Evolutionary conservation across 2,888 invertebrate genomes (phyloP), one percentile per base, ranked within the genome.

Genomic region (Acanthosepion pharaonis): DNA sequence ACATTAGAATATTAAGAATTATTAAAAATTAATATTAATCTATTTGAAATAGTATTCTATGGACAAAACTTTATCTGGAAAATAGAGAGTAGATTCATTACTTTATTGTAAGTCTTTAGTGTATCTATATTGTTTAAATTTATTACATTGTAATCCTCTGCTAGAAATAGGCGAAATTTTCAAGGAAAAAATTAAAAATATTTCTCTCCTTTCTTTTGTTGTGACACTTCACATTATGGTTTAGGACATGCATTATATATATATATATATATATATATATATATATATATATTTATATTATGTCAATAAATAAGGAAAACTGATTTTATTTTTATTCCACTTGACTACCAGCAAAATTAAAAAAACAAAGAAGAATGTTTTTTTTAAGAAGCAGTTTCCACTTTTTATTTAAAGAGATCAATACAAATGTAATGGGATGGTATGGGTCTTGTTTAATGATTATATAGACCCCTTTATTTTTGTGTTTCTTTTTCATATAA

Each of bases 321-420:
- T 78, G 28, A 64, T 64, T 78, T n/a, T 28, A n/a, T 78, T 28
- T 78, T 78, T 78, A 78, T 78, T 28, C 78, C 78, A 78, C 11
- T 78, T 78, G 28, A 78, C 78, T 78, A 78, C 28, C 78, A 78
- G 78, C 78, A 78, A 78, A 78, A 78, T 78, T 78, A 78, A 78
- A 78, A 78, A 78, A 78, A 78, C 78, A 78, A 78, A 78, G 78
- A 78, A 78, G 78, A 78, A 78, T 78, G 78, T 78, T 78, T 78
- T 78, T 78, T 59, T 78, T 78, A 78, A 78, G n/a, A 78, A 78
- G 8, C 28, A 78, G 28, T 15, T 28, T 28, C 78, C 28, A 28
- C 9, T n/a, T 78, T 78, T 78, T 78, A 78, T 78, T 78, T 78
- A 78, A 78, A 78, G 28, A 78, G 59, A 78, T 78, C 78, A 78